Percentiles rank a stretch among this genome's conserved stretches.
Evolutionary conservation across 2,888 invertebrate species (phyloP).

Genomic region (Amphipyra berbera): DNA sequence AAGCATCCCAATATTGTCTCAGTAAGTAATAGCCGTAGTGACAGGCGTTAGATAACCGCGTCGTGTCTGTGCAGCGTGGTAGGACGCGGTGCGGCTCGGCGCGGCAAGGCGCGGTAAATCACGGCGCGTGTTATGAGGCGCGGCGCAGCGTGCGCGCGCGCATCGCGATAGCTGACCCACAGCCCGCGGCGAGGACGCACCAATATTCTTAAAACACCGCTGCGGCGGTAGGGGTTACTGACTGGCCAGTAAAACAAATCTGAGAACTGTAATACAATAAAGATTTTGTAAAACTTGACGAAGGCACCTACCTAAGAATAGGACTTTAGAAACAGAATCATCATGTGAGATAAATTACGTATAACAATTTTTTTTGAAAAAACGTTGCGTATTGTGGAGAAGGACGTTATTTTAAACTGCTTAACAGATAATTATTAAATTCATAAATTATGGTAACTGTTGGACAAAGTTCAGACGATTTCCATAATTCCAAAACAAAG

Average conservation of each 20-base stretch:
- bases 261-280: background rate
- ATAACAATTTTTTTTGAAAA: too few relatives aligned
- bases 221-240: constrained; percentile 25
- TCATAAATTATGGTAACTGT: too few relatives aligned
- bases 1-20: constrained; percentile 1
- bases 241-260: background rate
- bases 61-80: constrained; percentile 12
- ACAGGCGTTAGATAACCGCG: constrained; percentile 39
- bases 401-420: too few relatives aligned
- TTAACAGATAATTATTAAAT: too few relatives aligned
- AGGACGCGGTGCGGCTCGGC: constrained; percentile 10
- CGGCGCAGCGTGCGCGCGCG: constrained; percentile 55
- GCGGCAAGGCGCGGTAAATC: constrained; percentile 25
- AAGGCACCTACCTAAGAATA: too few relatives aligned
- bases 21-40: constrained; percentile 36
- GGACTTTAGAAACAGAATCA: too few relatives aligned
- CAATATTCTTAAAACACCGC: constrained; percentile 35
- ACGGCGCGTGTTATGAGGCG: constrained; percentile 36
- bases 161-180: constrained; percentile 64
- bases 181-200: constrained; percentile 68
- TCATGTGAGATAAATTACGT: too few relatives aligned
- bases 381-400: too few relatives aligned
- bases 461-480: background rate
- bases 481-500: background rate
- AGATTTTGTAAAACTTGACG: too few relatives aligned